A percentile compares a stretch with the other conserved stretches of the same genome.
phyloP scores from a whole-genome alignment of 2,113 vertebrate genomes.

The Melanocharis versteri region DNA sequence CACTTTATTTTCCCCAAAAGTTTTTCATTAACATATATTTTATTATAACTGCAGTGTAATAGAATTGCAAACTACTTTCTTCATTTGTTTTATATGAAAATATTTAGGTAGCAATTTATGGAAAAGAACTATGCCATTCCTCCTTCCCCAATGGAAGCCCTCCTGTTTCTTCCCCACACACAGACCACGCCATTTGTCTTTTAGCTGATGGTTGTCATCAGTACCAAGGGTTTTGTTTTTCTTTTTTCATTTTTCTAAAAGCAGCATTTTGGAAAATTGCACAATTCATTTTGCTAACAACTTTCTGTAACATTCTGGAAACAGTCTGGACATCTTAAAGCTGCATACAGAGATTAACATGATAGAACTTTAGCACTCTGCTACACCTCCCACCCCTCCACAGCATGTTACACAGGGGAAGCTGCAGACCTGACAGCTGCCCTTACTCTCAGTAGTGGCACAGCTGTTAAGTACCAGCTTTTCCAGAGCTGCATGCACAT shows the following conservation, averaged over 20 bases:
- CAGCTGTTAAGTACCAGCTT: neutral
- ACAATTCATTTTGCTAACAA: neutral
- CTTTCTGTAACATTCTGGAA: neutral
- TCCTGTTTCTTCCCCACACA: neutral
- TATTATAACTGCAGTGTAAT: neutral
- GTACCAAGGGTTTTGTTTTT: fast-evolving
- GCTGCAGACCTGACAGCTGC: neutral
- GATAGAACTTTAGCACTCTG: neutral
- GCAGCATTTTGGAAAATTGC: neutral
- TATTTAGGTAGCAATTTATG: neutral
- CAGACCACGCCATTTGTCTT: neutral
- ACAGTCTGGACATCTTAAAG: neutral
- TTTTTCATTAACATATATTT: neutral
- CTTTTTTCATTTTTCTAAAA: neutral
- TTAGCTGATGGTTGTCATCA: neutral
- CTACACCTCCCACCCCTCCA: neutral
- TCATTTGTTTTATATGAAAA: neutral
- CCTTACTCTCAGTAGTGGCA: neutral
- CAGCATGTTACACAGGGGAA: neutral
- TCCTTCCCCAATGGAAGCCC: fast-evolving
- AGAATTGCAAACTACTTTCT: neutral
- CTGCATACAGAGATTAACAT: neutral
- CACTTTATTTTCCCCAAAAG: neutral
- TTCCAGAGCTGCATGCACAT: neutral
- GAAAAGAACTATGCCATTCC: neutral